Evolutionary conservation across 2,797 vertebrate species (phyloP).

Genomic region (Eulemur mongoz): DNA sequence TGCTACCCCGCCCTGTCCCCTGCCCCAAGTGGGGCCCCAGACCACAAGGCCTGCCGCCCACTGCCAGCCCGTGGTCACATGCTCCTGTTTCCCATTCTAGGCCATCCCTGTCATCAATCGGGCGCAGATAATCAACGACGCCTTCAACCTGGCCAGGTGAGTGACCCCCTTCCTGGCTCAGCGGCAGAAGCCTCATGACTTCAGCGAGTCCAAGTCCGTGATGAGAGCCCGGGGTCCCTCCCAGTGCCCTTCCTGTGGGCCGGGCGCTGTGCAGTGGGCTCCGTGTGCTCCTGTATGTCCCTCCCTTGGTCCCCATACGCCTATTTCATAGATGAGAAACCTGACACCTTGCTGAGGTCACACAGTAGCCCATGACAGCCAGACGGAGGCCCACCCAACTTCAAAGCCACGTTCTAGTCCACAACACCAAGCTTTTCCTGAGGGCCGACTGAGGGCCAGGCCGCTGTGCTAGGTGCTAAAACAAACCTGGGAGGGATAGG

Average conservation of each 20-base stretch:
- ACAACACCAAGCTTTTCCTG: not conserved
- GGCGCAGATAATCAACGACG: slow-evolving; percentile 93
- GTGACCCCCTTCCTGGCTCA: not conserved
- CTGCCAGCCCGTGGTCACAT: rapidly evolving
- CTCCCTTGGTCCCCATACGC: not conserved
- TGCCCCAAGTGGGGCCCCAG: no score
- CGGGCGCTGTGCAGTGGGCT: not conserved
- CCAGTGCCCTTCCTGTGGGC: rapidly evolving
- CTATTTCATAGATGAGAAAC: not conserved
- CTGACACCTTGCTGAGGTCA: not conserved
- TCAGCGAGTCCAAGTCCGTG: not conserved
- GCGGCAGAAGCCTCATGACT: not conserved
- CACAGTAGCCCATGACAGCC: not conserved
- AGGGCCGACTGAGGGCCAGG: not conserved
- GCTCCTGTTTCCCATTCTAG: slow-evolving; percentile 79
- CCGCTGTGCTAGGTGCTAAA: not conserved
- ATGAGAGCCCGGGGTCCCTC: not conserved
- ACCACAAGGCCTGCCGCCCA: not conserved
- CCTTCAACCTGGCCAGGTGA: slow-evolving; percentile 95
- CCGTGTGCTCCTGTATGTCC: not conserved
- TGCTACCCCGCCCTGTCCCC: rapidly evolving
- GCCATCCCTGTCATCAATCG: slow-evolving; percentile 91
- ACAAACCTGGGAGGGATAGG: not conserved
- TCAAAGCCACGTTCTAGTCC: not conserved
- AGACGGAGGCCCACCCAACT: not conserved